Percentiles rank a stretch among this genome's conserved stretches.
phyloP scores from a whole-genome alignment of 2,888 invertebrate genomes.

The Ennomos quercinarius region DNA sequence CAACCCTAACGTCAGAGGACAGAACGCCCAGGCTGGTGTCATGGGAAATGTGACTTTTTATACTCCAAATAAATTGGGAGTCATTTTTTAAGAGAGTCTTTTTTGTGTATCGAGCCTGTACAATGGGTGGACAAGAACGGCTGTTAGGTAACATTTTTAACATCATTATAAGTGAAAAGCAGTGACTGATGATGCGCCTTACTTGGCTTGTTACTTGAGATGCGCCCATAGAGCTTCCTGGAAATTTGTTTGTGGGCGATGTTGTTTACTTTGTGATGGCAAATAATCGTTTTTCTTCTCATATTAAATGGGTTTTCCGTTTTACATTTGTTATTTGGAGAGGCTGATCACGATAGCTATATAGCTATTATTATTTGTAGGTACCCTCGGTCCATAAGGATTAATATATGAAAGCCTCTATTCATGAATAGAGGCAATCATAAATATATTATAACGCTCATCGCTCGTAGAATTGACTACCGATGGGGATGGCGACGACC shows the following conservation, averaged over 20 bases:
- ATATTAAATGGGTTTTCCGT: slow-evolving; percentile 27
- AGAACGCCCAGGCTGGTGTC: slow-evolving; percentile 76
- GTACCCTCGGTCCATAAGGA: too few species aligned
- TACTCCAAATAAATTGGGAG: slow-evolving; percentile 82
- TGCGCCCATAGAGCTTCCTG: slow-evolving; percentile 49
- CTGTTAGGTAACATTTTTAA: slow-evolving; percentile 83
- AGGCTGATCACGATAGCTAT: slow-evolving; percentile 15
- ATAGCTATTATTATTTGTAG: background rate
- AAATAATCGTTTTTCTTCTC: slow-evolving; percentile 26
- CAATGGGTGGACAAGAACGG: slow-evolving; percentile 82
- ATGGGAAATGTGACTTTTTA: slow-evolving; percentile 80
- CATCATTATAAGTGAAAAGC: slow-evolving; percentile 84
- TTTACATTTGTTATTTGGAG: slow-evolving; percentile 20
- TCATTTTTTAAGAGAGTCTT: slow-evolving; percentile 76
- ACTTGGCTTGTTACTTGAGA: slow-evolving; percentile 48
- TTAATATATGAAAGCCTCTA: too few species aligned
- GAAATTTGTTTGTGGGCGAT: slow-evolving; percentile 42
- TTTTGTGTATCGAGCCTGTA: slow-evolving; percentile 74
- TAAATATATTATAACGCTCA: too few species aligned
- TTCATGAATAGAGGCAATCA: too few species aligned
- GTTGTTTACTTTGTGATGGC: slow-evolving; percentile 26
- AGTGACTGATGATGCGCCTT: slow-evolving; percentile 72
- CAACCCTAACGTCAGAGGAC: slow-evolving; percentile 26
- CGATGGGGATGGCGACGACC: too few species aligned
- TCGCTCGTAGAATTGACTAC: too few species aligned